These are phyloP conservation scores for Laspeyria flexula DNA, from an alignment of 2,888 invertebrate genomes.

Conservation along the genomic window DNA sequence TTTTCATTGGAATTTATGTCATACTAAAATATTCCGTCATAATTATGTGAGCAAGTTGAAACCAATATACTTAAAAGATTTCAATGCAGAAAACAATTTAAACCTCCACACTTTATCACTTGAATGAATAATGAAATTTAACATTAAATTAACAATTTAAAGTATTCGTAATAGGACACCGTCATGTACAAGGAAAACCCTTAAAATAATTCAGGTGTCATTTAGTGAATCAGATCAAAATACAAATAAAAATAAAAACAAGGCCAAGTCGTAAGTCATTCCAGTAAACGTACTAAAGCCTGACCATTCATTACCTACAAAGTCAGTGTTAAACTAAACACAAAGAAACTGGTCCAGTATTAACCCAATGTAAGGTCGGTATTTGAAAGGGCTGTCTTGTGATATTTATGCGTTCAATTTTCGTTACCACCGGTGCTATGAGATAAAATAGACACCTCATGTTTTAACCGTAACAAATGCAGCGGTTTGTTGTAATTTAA, in stretches of 20 bases:
- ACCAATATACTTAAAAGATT: no score
- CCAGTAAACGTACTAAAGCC: slow-evolving; percentile 6
- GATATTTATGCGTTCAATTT: slow-evolving; percentile 62
- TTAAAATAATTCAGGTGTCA: not conserved
- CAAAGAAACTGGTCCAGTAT: slow-evolving; percentile 65
- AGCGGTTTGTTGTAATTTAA: not conserved
- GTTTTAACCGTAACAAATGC: slow-evolving; percentile 4
- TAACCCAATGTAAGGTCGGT: slow-evolving; percentile 69
- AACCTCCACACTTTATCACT: no score
- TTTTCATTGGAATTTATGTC: no score
- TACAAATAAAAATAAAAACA: not conserved
- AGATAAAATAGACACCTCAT: slow-evolving; percentile 37
- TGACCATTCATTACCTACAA: slow-evolving; percentile 36
- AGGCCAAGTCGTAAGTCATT: slow-evolving; percentile 6
- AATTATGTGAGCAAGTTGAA: no score
- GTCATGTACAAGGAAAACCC: not conserved
- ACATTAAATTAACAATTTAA: no score
- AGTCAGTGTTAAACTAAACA: slow-evolving; percentile 43
- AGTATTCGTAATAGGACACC: no score
- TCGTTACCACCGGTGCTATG: slow-evolving; percentile 37
- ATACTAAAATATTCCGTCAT: no score
- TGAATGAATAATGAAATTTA: no score
- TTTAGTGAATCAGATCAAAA: not conserved
- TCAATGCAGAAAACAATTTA: no score
- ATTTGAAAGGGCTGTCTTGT: slow-evolving; percentile 77